A percentile compares a stretch with the other conserved stretches of the same genome.
Evolutionary conservation across 2,888 invertebrate species (phyloP).

Genomic region (Opisthograptis luteolata): DNA sequence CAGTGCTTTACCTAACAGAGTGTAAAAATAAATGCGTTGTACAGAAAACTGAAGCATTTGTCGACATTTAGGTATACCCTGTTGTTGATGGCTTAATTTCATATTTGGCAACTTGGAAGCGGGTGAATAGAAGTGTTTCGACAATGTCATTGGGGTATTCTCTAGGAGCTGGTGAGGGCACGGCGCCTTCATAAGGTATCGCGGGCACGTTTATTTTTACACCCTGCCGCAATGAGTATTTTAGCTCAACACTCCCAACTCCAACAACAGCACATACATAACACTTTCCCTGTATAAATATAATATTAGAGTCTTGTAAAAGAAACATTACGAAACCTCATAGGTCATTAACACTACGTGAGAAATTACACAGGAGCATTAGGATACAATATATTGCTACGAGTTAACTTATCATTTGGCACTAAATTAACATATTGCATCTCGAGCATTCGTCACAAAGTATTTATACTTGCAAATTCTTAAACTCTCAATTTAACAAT

Average conservation of each 20-base stretch:
- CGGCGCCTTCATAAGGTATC: constrained; percentile 31
- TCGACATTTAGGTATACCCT: constrained; percentile 32
- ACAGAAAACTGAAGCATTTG: constrained; percentile 40
- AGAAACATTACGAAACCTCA: constrained; percentile 81
- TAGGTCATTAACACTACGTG: constrained; percentile 82
- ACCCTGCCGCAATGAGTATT: constrained; percentile 81
- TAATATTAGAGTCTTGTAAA: constrained; percentile 83
- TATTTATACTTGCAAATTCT: constrained; percentile 71
- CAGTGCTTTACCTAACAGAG: constrained; percentile 76
- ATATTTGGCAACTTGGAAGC: constrained; percentile 36
- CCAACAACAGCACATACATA: constrained; percentile 80
- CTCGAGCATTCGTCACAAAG: constrained; percentile 78
- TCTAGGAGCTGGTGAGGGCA: constrained; percentile 29
- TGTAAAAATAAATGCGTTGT: constrained; percentile 71
- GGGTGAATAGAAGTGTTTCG: constrained; percentile 33
- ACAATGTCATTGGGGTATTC: constrained; percentile 50
- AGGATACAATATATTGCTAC: constrained; percentile 83
- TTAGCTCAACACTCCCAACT: constrained; percentile 78
- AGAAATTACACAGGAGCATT: constrained; percentile 82
- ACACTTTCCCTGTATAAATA: constrained; percentile 83
- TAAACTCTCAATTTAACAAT: constrained; percentile 65
- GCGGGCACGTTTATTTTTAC: constrained; percentile 67
- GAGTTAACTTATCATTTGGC: constrained; percentile 85
- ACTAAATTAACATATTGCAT: constrained; percentile 85
- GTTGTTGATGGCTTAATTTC: constrained; percentile 1